Evolutionary conservation across 2,113 vertebrate species (phyloP).

Genomic region (Aegithalos caudatus): DNA sequence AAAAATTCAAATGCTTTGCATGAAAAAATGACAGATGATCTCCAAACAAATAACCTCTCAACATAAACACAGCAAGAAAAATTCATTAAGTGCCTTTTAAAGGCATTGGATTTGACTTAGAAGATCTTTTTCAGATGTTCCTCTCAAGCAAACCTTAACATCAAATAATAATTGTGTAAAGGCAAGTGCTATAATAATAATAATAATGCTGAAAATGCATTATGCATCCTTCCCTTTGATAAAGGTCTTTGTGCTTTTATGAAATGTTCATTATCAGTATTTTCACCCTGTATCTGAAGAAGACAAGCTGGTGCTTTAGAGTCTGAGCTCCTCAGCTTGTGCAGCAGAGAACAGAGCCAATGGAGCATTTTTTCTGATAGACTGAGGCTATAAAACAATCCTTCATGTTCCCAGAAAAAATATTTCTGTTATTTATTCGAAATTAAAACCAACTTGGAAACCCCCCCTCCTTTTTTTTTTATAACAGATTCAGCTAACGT

Average conservation of each 20-base stretch:
- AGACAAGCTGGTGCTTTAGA: not conserved
- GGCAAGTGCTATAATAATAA: slow-evolving; percentile 18
- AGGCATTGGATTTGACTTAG: slow-evolving; percentile 50
- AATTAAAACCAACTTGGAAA: slow-evolving; percentile 31
- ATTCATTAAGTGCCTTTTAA: slow-evolving; percentile 63
- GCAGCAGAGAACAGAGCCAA: not conserved
- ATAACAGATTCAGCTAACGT: slow-evolving; percentile 24
- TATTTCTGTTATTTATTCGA: slow-evolving; percentile 33
- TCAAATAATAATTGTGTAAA: slow-evolving; percentile 63
- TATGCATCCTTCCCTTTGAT: slow-evolving; percentile 11
- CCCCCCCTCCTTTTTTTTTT: not conserved
- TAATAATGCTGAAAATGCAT: not conserved
- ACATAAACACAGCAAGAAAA: slow-evolving; percentile 49
- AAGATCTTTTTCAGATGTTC: slow-evolving; percentile 58
- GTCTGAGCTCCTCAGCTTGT: not conserved
- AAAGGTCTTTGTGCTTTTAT: not conserved
- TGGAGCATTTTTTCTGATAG: not conserved
- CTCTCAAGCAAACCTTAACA: slow-evolving; percentile 57
- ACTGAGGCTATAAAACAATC: slow-evolving; percentile 22
- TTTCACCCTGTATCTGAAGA: not conserved
- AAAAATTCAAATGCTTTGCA: slow-evolving; percentile 13
- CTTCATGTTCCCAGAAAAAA: not conserved
- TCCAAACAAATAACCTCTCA: slow-evolving; percentile 45
- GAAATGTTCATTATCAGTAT: slow-evolving; percentile 35
- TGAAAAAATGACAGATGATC: slow-evolving; percentile 12